Conservation (phyloP, 1,140 invertebrate genomes). For the Aphis gossypii region DNA sequence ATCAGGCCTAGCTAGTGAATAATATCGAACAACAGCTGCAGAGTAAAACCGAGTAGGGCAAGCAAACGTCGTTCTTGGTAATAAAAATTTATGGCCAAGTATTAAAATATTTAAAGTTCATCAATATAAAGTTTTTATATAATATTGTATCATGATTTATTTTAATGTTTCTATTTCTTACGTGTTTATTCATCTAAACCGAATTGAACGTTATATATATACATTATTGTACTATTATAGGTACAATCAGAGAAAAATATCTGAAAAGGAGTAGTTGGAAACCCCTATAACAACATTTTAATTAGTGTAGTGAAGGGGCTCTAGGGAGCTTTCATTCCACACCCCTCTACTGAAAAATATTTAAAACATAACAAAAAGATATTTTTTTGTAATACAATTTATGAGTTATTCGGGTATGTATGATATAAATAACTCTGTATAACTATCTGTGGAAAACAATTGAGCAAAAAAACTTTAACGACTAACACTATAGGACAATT, state of each 20-base stretch:
- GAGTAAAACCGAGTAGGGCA: background rate
- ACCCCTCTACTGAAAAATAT: background rate
- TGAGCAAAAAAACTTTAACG: background rate
- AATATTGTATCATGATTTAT: background rate
- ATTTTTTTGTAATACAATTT: too few relatives aligned
- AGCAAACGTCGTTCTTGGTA: background rate
- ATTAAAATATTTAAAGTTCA: background rate
- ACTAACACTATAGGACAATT: too few relatives aligned
- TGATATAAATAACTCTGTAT: background rate
- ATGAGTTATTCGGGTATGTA: too few relatives aligned
- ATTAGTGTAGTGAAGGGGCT: background rate
- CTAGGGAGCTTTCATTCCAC: background rate
- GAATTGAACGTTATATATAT: background rate
- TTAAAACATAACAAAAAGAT: too few relatives aligned
- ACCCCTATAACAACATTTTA: background rate
- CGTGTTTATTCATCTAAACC: background rate
- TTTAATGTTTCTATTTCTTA: conserved; percentile 11
- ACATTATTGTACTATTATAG: background rate
- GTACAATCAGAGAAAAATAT: background rate
- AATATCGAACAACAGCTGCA: background rate
- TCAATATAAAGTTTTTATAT: background rate
- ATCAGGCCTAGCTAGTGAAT: background rate
- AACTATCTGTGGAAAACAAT: background rate
- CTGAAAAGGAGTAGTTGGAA: background rate
- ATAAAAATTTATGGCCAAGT: background rate